phyloP scores from a whole-genome alignment of 1,140 invertebrate genomes.

The Galleria mellonella region DNA sequence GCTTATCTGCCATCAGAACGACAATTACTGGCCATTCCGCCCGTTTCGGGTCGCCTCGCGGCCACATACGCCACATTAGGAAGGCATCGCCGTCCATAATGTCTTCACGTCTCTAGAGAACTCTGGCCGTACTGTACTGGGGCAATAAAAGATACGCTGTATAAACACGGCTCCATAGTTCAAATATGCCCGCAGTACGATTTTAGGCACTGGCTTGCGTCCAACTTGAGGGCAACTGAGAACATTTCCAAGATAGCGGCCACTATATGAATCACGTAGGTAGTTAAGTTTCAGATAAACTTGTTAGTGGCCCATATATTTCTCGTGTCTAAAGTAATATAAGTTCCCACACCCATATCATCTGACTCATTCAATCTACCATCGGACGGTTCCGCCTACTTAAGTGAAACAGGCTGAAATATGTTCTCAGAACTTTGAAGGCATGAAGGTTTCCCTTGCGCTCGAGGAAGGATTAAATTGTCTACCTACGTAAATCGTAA shows the following conservation, averaged over 20 bases:
- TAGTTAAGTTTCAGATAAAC: slow-evolving; percentile 30
- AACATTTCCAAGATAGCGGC: slow-evolving; percentile 20
- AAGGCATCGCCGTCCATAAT: slow-evolving; percentile 17
- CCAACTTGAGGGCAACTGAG: slow-evolving; percentile 30
- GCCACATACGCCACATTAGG: slow-evolving; percentile 37
- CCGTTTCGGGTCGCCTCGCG: slow-evolving; percentile 32
- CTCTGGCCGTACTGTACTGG: slow-evolving; percentile 16
- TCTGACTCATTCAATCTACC: slow-evolving; percentile 40
- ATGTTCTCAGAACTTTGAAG: slow-evolving; percentile 24
- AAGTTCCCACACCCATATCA: slow-evolving; percentile 49
- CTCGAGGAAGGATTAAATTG: slow-evolving; percentile 17
- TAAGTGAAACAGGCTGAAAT: slow-evolving; percentile 30
- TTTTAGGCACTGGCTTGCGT: slow-evolving; percentile 38
- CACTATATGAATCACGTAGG: slow-evolving; percentile 24
- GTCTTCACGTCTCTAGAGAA: slow-evolving; percentile 23
- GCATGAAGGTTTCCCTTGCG: slow-evolving; percentile 12
- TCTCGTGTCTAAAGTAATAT: slow-evolving; percentile 22
- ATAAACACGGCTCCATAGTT: slow-evolving; percentile 29
- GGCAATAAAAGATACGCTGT: slow-evolving; percentile 37
- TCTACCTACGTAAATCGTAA: slow-evolving; percentile 21
- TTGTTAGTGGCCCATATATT: slow-evolving; percentile 14
- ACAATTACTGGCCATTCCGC: slow-evolving; percentile 47
- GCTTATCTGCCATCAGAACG: slow-evolving; percentile 54
- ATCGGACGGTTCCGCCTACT: slow-evolving; percentile 38
- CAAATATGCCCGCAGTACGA: slow-evolving; percentile 29